phyloP scores from a whole-genome alignment of 2,113 vertebrate species.

The Psammodynastes pulverulentus region DNA sequence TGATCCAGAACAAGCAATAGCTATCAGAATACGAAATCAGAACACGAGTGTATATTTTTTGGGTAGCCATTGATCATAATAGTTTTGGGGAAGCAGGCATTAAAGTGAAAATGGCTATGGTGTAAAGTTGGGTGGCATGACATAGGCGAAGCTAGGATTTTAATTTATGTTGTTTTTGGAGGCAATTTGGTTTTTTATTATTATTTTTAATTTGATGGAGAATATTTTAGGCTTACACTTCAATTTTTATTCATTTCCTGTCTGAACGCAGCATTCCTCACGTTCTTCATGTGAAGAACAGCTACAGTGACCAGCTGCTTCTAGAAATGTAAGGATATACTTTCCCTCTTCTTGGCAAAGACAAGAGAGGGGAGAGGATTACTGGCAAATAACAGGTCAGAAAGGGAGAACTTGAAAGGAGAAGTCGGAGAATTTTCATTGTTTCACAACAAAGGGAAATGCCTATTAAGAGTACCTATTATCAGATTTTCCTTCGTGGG shows the following conservation, averaged over 20 bases:
- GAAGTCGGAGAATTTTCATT: not conserved
- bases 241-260: not conserved
- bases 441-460: not conserved
- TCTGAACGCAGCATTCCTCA: not conserved
- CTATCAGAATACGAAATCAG: not conserved
- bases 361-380: not conserved
- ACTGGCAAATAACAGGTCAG: not conserved
- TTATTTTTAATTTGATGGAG: not conserved
- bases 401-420: not conserved
- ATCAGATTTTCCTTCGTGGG: not conserved
- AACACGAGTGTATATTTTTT: not conserved
- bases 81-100: not conserved
- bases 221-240: not conserved
- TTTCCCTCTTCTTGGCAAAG: not conserved
- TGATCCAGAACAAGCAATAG: not conserved
- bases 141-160: not conserved
- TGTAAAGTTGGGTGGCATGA: not conserved
- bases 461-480: not conserved
- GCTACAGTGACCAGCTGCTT: not conserved
- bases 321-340: not conserved
- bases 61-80: not conserved
- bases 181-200: not conserved
- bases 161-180: not conserved
- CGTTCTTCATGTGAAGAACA: not conserved
- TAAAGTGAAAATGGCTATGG: not conserved